Base-by-base conservation (phyloP, 1,140 invertebrate species). In the Drosophila carrolli region DNA sequence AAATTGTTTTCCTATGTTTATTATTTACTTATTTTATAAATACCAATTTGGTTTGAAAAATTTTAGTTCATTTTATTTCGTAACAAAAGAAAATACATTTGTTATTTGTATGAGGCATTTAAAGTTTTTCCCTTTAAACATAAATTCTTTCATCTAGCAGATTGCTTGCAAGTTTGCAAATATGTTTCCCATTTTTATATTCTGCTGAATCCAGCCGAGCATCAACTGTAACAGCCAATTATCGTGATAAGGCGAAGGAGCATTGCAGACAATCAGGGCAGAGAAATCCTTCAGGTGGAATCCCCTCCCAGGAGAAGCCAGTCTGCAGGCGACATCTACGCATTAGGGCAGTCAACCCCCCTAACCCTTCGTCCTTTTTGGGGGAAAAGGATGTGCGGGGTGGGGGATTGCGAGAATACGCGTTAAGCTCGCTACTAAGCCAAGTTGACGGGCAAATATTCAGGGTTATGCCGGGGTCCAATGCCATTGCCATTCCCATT, bases 391-490 rank as follows among this genome's bases (percentile, higher is more conserved):
- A n/a, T 29, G 16, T 16, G 16, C n/a, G 16, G 16, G 16, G 16
- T 16, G 23, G 10, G 7, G 16, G 10, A 2, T 27, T n/a, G 9
- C 9, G 23, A 4, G 9, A 37, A 37, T 47, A 41, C 47, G 51
- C 72, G 72, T 46, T 66, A 75, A 75, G 73, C 54, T 41, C 53
- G 73, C 73, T 53, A 58, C 46, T 75, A 76, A 75, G 74, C 72
- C 74, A 68, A 60, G 72, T 75, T 76, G 74, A 76, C 51, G 74
- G 56, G 43, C 61, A 56, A 68, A 76, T 76, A 67, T 76, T 76
- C 74, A 76, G 74, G 74, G 74, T 60, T 76, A 76, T 54, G 53
- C 61, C 51, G 38, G 50, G 50, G 41, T 27, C 19, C 43, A 19
- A 6, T 16, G 14, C 54, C 38, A 41, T n/a, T 44, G 13, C 46